Conservation (phyloP, 2,113 vertebrate species). For the Tachysurus vachellii region DNA sequence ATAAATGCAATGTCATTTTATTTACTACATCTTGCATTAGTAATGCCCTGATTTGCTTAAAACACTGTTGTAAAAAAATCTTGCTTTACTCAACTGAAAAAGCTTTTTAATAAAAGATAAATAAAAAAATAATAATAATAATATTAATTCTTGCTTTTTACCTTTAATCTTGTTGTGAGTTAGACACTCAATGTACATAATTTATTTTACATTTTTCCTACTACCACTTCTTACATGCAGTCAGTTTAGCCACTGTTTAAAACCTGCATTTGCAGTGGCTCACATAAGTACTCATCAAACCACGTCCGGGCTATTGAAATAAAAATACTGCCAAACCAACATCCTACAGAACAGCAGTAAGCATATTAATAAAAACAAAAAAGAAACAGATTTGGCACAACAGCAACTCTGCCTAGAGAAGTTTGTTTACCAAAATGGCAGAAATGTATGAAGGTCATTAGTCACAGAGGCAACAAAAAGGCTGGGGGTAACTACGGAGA, state of each 20-base stretch:
- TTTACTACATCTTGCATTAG: not conserved
- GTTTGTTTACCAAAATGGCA: not conserved
- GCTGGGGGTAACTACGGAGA: too few species aligned
- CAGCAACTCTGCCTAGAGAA: not conserved
- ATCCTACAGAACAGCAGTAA: not conserved
- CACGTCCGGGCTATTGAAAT: not conserved
- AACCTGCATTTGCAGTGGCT: not conserved
- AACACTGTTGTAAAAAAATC: not conserved
- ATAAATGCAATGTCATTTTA: not conserved
- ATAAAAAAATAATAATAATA: too few species aligned
- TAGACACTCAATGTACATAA: not conserved
- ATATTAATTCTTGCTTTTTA: too few species aligned
- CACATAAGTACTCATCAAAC: not conserved
- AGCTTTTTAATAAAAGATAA: too few species aligned
- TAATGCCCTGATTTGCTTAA: not conserved
- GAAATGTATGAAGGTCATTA: not conserved
- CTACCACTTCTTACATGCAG: not conserved
- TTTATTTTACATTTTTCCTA: not conserved
- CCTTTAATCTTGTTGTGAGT: too few species aligned
- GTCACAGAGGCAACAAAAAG: not conserved
- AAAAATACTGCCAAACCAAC: not conserved
- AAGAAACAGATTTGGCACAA: not conserved
- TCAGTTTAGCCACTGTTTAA: not conserved
- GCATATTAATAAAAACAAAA: not conserved
- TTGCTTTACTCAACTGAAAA: not conserved